Percentiles rank a stretch among this genome's conserved stretches.
These are phyloP conservation scores for Chionomys nivalis DNA, from an alignment of 2,113 vertebrate species.

Conservation along the genomic window DNA sequence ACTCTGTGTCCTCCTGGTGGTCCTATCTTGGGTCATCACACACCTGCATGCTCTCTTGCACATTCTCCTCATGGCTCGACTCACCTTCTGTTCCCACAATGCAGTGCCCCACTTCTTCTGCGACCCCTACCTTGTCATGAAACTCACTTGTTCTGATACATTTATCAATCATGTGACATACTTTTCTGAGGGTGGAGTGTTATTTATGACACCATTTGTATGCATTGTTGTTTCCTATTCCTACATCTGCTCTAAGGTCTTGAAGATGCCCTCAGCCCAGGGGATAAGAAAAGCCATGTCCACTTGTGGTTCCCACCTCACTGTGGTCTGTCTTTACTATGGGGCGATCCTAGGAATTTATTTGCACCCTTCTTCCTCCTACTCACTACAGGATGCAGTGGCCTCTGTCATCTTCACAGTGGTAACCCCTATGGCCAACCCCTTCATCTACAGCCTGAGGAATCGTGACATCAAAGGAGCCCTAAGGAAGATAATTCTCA, in stretches of 20 bases:
- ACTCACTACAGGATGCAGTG: conserved; percentile 6
- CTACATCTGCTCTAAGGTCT: conserved; percentile 50
- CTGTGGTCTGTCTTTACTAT: conserved; percentile 69
- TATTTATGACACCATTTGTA: conserved; percentile 46
- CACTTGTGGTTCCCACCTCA: conserved; percentile 63
- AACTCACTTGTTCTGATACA: conserved; percentile 66
- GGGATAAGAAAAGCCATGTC: conserved; percentile 65
- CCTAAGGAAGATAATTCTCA: conserved; percentile 42
- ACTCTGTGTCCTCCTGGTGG: conserved; percentile 46
- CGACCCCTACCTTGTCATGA: conserved; percentile 57
- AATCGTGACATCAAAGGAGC: conserved; percentile 66
- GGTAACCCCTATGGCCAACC: conserved; percentile 62
- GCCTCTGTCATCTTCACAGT: conserved; percentile 67
- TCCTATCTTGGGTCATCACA: conserved; percentile 49
- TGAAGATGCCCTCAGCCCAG: background rate
- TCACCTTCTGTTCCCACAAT: conserved; percentile 60
- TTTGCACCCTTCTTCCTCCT: conserved; percentile 51
- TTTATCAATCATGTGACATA: conserved; percentile 39
- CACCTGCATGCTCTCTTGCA: conserved; percentile 71
- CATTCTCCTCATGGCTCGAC: conserved; percentile 53
- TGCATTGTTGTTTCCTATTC: conserved; percentile 51
- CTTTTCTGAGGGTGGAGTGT: conserved; percentile 5
- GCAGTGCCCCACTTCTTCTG: conserved; percentile 68
- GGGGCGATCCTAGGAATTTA: conserved; percentile 66
- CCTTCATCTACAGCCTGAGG: conserved; percentile 70